A percentile compares a stretch with the other conserved stretches of the same genome.
Evolutionary conservation across 2,888 invertebrate genomes (phyloP).

Genomic region (Girardia tigrina): DNA sequence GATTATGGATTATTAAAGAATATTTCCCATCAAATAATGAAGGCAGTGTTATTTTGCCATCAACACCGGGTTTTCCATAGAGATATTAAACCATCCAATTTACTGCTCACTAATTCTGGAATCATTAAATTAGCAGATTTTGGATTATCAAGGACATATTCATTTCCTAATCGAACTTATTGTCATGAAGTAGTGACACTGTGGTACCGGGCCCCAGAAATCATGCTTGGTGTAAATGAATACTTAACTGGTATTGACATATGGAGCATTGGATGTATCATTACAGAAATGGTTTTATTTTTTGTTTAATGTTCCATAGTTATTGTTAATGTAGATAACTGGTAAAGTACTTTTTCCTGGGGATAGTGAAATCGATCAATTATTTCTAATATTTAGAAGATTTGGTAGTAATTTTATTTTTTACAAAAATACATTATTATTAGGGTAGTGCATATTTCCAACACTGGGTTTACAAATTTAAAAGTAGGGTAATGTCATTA

Average conservation of each 20-base stretch:
- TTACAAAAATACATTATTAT: too few species aligned
- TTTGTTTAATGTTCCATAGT: not conserved
- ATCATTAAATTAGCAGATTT: constrained; percentile 27
- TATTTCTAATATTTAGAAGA: not conserved
- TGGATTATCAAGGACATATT: constrained; percentile 26
- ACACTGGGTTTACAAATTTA: too few species aligned
- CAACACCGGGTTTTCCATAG: constrained; percentile 16
- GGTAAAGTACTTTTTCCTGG: constrained; percentile 21
- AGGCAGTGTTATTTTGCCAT: constrained; percentile 26
- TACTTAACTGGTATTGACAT: constrained; percentile 1
- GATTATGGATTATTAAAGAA: too few species aligned
- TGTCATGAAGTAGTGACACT: constrained; percentile 29
- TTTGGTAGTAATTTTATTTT: not conserved
- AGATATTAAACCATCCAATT: constrained; percentile 29
- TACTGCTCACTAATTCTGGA: not conserved
- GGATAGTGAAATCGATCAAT: constrained; percentile 25
- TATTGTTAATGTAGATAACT: constrained; percentile 1
- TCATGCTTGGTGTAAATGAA: constrained; percentile 6
- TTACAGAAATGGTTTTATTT: constrained; percentile 21
- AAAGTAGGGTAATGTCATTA: too few species aligned
- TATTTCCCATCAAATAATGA: constrained; percentile 15
- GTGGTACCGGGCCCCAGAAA: constrained; percentile 28
- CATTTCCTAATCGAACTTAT: constrained; percentile 26
- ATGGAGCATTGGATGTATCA: constrained; percentile 26
- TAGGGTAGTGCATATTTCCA: too few species aligned